Evolutionary conservation across 2,888 invertebrate genomes (phyloP).

Genomic region (Aphrophora alni): DNA sequence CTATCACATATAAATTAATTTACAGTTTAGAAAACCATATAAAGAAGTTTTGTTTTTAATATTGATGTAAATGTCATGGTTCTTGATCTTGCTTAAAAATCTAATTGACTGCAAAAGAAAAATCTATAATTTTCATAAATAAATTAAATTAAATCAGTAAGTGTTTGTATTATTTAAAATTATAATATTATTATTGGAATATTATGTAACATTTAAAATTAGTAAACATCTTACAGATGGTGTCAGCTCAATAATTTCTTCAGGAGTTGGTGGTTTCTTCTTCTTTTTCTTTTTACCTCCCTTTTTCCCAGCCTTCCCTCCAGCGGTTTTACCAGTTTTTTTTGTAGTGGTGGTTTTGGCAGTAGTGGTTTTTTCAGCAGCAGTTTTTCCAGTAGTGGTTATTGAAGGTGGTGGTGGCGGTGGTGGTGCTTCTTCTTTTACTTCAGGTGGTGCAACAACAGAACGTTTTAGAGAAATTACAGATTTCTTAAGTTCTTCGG

Average conservation of each 20-base stretch:
- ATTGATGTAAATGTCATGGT: too few species aligned
- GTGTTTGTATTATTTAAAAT: too few species aligned
- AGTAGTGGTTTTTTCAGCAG: not conserved
- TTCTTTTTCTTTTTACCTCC: conserved; percentile 57
- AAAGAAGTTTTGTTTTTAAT: too few species aligned
- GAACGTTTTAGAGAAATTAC: not conserved
- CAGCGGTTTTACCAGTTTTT: conserved; percentile 53
- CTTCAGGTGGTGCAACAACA: not conserved
- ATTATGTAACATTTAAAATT: too few species aligned
- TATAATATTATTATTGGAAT: too few species aligned
- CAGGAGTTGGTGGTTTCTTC: conserved; percentile 57
- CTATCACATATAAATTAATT: too few species aligned
- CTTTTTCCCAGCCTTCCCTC: conserved; percentile 59
- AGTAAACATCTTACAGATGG: conserved; percentile 26
- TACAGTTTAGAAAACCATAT: too few species aligned
- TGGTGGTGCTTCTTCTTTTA: not conserved
- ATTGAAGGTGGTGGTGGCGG: not conserved
- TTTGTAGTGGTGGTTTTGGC: not conserved
- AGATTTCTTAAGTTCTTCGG: too few species aligned
- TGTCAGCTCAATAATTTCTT: conserved; percentile 22
- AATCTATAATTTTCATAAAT: too few species aligned
- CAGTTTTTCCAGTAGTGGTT: not conserved
- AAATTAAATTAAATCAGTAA: too few species aligned
- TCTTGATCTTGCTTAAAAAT: too few species aligned
- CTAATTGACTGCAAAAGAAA: too few species aligned